phyloP scores from a whole-genome alignment of 2,888 invertebrate genomes.

The Laspeyria flexula region DNA sequence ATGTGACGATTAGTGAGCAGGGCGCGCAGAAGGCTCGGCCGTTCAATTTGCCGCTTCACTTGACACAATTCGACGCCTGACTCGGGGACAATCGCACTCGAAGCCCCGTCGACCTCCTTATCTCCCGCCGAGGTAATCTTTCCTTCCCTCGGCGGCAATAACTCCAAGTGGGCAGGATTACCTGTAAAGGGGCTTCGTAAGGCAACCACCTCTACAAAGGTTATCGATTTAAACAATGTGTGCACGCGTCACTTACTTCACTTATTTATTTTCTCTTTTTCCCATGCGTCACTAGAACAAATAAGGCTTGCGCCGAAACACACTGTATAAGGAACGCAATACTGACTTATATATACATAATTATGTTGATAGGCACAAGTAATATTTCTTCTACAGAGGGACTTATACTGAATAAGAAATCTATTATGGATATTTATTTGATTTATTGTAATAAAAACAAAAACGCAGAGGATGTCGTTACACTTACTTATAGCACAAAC shows the following conservation, averaged over 20 bases:
- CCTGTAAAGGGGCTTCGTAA: conserved; percentile 83
- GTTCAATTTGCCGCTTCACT: conserved; percentile 86
- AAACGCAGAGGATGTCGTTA: conserved; percentile 14
- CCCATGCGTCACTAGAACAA: conserved; percentile 16
- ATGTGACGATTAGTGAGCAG: conserved; percentile 83
- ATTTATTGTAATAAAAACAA: not conserved
- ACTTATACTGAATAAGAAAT: too few species aligned
- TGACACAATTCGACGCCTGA: conserved; percentile 86
- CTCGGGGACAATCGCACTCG: conserved; percentile 86
- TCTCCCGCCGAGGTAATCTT: conserved; percentile 86
- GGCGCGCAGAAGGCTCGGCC: conserved; percentile 83
- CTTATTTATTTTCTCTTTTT: conserved; percentile 63
- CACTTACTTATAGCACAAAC: conserved; percentile 20
- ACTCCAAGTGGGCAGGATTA: conserved; percentile 86
- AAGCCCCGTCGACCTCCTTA: conserved; percentile 85
- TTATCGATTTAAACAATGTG: conserved; percentile 83
- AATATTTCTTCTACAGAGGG: too few species aligned
- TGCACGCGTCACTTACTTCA: conserved; percentile 67
- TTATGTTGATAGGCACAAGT: too few species aligned
- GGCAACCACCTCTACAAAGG: conserved; percentile 81
- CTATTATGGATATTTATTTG: not conserved
- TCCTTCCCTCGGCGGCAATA: conserved; percentile 86
- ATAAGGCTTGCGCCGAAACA: not conserved
- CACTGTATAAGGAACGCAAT: not conserved
- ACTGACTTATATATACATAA: not conserved